Conservation (phyloP, 2,113 vertebrate species). For the Hippolais icterina region DNA sequence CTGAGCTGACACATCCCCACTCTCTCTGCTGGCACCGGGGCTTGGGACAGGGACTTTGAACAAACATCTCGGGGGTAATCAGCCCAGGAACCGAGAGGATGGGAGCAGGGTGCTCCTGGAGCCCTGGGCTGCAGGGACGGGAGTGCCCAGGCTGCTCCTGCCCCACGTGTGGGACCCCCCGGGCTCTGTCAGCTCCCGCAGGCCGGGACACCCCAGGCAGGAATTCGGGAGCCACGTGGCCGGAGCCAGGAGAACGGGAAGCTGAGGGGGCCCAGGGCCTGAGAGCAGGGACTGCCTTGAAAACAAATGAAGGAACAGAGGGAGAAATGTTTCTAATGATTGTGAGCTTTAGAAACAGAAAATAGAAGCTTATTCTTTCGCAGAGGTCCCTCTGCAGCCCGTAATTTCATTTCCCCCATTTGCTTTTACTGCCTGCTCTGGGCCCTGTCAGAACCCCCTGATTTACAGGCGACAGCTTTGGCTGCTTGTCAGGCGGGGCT, state of each 20-base stretch:
- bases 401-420: constrained; percentile 38
- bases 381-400: not conserved
- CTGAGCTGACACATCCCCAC: too few species aligned
- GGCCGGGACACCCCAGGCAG: not conserved
- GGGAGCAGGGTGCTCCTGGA: not conserved
- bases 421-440: constrained; percentile 17
- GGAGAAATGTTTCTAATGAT: not conserved
- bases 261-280: not conserved
- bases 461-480: constrained; percentile 38
- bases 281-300: not conserved
- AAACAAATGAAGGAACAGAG: not conserved
- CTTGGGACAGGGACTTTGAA: too few species aligned
- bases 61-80: too few species aligned
- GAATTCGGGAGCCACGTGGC: not conserved
- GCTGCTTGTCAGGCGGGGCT: constrained; percentile 3
- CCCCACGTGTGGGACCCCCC: not conserved
- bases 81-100: too few species aligned
- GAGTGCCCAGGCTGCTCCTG: not conserved
- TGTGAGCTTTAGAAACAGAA: not conserved
- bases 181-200: not conserved
- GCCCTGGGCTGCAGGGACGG: not conserved
- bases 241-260: not conserved
- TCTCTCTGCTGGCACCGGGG: too few species aligned
- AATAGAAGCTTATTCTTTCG: not conserved
- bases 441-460: constrained; percentile 27